These are phyloP conservation scores for Helobdella robusta DNA, from an alignment of 2,888 invertebrate genomes.

Conservation along the genomic window DNA sequence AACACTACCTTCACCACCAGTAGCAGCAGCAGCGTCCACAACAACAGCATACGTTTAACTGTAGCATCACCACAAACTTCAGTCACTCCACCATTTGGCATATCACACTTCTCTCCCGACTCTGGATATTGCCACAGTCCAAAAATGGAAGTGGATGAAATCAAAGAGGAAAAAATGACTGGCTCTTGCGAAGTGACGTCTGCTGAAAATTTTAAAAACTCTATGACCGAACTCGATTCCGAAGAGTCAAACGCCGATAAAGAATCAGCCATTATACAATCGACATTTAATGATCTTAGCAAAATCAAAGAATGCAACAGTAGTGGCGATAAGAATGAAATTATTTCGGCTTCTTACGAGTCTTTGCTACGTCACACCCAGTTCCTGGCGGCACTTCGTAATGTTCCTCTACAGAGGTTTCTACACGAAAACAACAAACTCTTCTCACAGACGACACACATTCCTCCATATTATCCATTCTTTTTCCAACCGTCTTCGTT, in stretches of 20 bases:
- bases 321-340: neutral
- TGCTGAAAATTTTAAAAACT: neutral
- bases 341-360: no score
- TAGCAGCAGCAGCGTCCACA: no score
- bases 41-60: neutral
- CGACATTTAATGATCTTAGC: neutral
- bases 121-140: slow-evolving; percentile 27
- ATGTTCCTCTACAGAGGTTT: neutral
- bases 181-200: neutral
- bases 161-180: neutral
- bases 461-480: no score
- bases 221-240: neutral
- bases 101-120: slow-evolving; percentile 25
- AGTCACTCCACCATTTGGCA: neutral
- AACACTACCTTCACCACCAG: no score
- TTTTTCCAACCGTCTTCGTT: neutral
- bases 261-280: neutral
- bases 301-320: neutral
- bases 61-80: neutral
- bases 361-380: slow-evolving; percentile 1
- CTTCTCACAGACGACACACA: neutral
- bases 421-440: neutral
- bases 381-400: neutral
- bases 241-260: neutral
- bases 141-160: slow-evolving; percentile 9